Conservation (phyloP, 2,888 invertebrate genomes). For the Drosophila emarginata region DNA sequence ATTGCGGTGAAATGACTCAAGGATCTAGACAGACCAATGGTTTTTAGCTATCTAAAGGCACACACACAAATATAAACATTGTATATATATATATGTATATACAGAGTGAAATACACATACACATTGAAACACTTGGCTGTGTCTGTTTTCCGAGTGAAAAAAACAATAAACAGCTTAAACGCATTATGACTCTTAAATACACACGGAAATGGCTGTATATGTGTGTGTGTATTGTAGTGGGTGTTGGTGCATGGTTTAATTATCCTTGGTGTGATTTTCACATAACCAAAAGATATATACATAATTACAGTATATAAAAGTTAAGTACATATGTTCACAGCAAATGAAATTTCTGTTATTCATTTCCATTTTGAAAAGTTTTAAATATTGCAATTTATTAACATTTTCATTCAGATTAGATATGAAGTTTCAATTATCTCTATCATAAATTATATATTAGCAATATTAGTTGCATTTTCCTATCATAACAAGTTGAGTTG, state of each 20-base stretch:
- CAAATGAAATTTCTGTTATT: neutral
- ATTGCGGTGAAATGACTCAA: slow-evolving; percentile 26
- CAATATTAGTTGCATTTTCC: too few species aligned
- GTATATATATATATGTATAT: neutral
- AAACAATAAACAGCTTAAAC: slow-evolving; percentile 64
- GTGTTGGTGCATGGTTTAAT: slow-evolving; percentile 28
- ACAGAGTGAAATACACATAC: neutral
- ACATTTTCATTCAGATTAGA: neutral
- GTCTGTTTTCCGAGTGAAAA: slow-evolving; percentile 25
- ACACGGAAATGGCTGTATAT: neutral
- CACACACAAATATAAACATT: neutral
- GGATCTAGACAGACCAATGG: slow-evolving; percentile 9
- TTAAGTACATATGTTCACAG: neutral
- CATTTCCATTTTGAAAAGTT: neutral
- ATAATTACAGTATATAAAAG: neutral
- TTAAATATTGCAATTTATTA: too few species aligned
- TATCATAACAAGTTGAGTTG: too few species aligned
- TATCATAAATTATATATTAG: too few species aligned
- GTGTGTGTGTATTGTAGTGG: neutral
- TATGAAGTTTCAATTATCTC: too few species aligned
- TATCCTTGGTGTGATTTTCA: slow-evolving; percentile 16
- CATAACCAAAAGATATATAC: neutral
- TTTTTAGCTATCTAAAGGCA: slow-evolving; percentile 48
- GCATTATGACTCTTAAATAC: slow-evolving; percentile 51
- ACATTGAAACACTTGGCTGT: slow-evolving; percentile 6